A percentile compares a stretch with the other conserved stretches of the same genome.
phyloP scores from a whole-genome alignment of 2,888 invertebrate species.

The Sepioteuthis lessoniana region DNA sequence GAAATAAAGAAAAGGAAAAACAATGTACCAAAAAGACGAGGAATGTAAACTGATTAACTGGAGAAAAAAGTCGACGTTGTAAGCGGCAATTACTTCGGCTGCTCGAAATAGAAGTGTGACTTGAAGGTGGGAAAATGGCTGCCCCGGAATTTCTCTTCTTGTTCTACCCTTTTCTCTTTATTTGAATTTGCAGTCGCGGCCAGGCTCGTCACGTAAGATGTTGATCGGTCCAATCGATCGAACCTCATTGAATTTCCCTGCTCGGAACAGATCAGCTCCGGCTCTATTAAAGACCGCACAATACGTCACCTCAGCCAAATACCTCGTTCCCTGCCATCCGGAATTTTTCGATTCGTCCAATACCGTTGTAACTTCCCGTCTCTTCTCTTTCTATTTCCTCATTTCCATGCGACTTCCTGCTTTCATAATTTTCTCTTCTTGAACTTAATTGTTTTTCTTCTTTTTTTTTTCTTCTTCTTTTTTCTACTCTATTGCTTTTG shows the following conservation, averaged over 20 bases:
- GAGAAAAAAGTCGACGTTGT: neutral
- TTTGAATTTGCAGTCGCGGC: slow-evolving; percentile 11
- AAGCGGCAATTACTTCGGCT: neutral
- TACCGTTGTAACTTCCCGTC: neutral
- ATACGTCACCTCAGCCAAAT: neutral
- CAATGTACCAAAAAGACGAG: neutral
- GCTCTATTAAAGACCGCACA: neutral
- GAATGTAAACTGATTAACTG: neutral
- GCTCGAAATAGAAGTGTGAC: slow-evolving; percentile 15
- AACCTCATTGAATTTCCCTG: neutral
- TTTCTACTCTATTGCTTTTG: neutral
- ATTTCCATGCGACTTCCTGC: neutral
- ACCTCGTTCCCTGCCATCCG: slow-evolving; percentile 33
- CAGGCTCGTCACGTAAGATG: slow-evolving; percentile 17
- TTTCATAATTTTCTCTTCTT: neutral
- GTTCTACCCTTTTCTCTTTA: neutral
- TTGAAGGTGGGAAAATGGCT: slow-evolving; percentile 3
- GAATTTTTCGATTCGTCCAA: neutral
- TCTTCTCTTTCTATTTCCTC: neutral
- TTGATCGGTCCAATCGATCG: slow-evolving; percentile 20
- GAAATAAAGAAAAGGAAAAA: neutral
- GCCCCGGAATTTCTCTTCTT: neutral
- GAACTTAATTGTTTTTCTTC: neutral
- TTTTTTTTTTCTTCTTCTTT: neutral
- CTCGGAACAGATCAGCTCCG: slow-evolving; percentile 33